Evolutionary conservation across 2,797 vertebrate genomes (phyloP).

Genomic region (Psittacula echo): DNA sequence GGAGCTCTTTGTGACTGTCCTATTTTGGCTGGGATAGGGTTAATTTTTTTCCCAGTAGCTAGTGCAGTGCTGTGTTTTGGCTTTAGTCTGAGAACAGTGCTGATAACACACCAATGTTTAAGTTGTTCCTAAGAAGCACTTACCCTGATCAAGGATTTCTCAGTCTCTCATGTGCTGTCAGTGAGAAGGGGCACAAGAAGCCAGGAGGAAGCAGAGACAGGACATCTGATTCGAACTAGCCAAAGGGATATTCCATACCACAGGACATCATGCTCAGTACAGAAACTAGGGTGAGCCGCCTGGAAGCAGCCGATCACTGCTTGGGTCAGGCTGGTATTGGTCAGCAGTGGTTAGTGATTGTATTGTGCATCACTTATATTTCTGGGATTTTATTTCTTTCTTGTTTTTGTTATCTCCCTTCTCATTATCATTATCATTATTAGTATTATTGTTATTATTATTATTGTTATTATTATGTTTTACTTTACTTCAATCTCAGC

Average conservation of each 20-base stretch:
- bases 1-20: neutral
- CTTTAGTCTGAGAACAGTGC: neutral
- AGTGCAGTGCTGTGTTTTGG: neutral
- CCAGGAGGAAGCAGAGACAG: neutral
- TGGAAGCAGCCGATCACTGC: neutral
- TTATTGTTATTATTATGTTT: neutral
- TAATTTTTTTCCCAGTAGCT: neutral
- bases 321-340: neutral
- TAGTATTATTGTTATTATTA: neutral
- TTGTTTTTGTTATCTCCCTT: neutral
- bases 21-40: neutral
- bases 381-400: neutral
- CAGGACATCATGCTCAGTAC: neutral
- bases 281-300: neutral
- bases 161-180: neutral
- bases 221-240: neutral
- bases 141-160: neutral
- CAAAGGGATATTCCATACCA: neutral
- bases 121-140: neutral
- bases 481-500: neutral
- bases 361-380: neutral
- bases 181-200: neutral
- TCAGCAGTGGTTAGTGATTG: neutral
- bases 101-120: neutral
- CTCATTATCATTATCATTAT: neutral